Base-by-base conservation (phyloP, 2,797 vertebrate species). In the Accipiter badius region DNA sequence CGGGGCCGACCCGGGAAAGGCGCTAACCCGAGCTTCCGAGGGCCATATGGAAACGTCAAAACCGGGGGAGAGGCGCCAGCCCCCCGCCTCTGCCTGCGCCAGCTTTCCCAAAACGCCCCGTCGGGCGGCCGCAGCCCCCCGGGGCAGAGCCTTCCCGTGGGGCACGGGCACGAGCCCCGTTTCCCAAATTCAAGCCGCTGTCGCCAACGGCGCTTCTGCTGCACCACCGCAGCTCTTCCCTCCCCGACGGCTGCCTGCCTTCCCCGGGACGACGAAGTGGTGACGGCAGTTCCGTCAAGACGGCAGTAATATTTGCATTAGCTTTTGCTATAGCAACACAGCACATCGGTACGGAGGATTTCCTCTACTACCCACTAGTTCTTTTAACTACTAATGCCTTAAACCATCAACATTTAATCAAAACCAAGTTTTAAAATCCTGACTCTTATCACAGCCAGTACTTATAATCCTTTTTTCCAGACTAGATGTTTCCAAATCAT, bases 391-490 rank as follows among this genome's bases (percentile, higher is more conserved):
- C 96, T 97, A 94, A 97, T 96, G 97, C 95, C 57, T 97, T 93
- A 97, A 97, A 96, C 86, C 95, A 97, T 96, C 97, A 98, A 91
- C 98, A 96, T 97, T 97, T 98, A 93, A 97, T 87, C 87, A 93
- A 96, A 96, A 96, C 91, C 95, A 46, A 94, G 81, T 96, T 96
- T 86, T 97, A 89, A 98, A 98, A 94, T 47, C 93, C 94, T 6
- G 80, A 87, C 95, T 98, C 97, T 97, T 97, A 97, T 98, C 98
- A 95, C 98, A 98, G 97, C 96, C 88, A 76, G 97, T 20, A 89
- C 92, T 96, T 88, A 76, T 97, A 98, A 98, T 98, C 98, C 97
- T 58, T 97, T 98, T 98, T 98, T 98, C 97, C 97, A 98, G 97
- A 97, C 93, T 97, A 96, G 95, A 97, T 97, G 96, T 93, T 98